Conservation (phyloP, 2,888 invertebrate genomes). For the Spisula subtruncata region DNA sequence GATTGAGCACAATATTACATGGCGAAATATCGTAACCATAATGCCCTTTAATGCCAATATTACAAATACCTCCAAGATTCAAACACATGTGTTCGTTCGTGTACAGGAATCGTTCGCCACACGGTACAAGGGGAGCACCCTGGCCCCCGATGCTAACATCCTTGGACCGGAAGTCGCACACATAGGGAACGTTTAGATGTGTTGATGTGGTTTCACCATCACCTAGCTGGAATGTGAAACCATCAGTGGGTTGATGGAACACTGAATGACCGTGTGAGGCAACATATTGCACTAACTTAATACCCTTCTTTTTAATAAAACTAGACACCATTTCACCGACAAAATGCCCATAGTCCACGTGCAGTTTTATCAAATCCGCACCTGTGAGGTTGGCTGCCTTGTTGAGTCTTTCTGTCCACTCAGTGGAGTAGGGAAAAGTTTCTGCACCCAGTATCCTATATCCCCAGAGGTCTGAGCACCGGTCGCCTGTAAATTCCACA, state of each 20-base stretch:
- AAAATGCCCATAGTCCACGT: constrained; percentile 84
- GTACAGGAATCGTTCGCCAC: constrained; percentile 83
- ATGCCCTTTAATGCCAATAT: constrained; percentile 78
- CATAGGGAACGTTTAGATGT: constrained; percentile 78
- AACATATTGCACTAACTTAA: constrained; percentile 77
- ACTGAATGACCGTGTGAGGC: constrained; percentile 85
- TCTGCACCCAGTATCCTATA: constrained; percentile 79
- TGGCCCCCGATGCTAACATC: constrained; percentile 85
- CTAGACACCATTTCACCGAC: constrained; percentile 77
- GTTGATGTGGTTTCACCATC: constrained; percentile 84
- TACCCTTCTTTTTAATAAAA: constrained; percentile 73
- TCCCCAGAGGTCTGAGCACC: constrained; percentile 82
- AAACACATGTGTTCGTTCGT: constrained; percentile 81
- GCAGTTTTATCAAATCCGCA: constrained; percentile 80
- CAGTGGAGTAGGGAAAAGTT: constrained; percentile 78
- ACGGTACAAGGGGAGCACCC: constrained; percentile 85
- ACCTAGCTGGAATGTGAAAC: constrained; percentile 85
- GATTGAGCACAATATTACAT: constrained; percentile 84
- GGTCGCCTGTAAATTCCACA: constrained; percentile 83
- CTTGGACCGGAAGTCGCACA: constrained; percentile 84
- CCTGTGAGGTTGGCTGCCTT: constrained; percentile 75
- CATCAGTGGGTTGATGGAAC: constrained; percentile 84
- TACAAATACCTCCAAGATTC: constrained; percentile 86
- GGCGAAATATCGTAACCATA: constrained; percentile 83
- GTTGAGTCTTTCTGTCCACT: constrained; percentile 78